Percentiles rank a stretch among this genome's conserved stretches.
phyloP scores from a whole-genome alignment of 2,888 invertebrate species.

The Drosophila nigricruria region DNA sequence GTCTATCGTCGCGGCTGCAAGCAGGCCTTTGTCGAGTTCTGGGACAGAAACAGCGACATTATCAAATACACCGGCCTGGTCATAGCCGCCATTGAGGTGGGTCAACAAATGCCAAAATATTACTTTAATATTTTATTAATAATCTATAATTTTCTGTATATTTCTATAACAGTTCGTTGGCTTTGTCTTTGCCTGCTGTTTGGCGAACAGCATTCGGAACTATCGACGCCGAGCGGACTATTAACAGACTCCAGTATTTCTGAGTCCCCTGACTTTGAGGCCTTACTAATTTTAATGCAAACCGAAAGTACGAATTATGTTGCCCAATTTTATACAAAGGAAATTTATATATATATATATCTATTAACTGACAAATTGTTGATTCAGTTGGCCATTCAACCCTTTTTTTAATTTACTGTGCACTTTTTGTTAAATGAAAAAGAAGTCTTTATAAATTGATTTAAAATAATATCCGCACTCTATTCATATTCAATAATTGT shows the following conservation, averaged over 20 bases:
- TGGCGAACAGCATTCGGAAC: constrained; percentile 94
- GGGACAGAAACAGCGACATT: constrained; percentile 85
- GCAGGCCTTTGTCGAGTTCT: constrained; percentile 85
- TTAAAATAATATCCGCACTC: constrained; percentile 36
- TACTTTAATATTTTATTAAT: no score
- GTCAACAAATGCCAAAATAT: constrained; percentile 3
- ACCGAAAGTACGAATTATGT: constrained; percentile 75
- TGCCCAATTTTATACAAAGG: constrained; percentile 62
- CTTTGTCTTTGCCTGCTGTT: constrained; percentile 93
- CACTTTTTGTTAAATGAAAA: constrained; percentile 15
- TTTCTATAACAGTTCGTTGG: constrained; percentile 88
- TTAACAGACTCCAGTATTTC: constrained; percentile 79
- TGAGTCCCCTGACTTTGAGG: constrained; percentile 21
- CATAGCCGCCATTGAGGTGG: constrained; percentile 90
- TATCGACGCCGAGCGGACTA: constrained; percentile 90
- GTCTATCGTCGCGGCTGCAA: constrained; percentile 82
- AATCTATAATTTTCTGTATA: no score
- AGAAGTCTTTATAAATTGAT: constrained; percentile 32
- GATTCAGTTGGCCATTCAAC: constrained; percentile 66
- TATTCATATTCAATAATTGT: constrained; percentile 48
- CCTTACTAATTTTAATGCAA: constrained; percentile 70
- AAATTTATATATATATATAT: constrained; percentile 4
- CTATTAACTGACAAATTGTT: constrained; percentile 25
- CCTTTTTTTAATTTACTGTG: constrained; percentile 18
- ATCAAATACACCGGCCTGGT: constrained; percentile 90